Evolutionary conservation across 2,888 invertebrate species (phyloP).

Genomic region (Diaphora mendica): DNA sequence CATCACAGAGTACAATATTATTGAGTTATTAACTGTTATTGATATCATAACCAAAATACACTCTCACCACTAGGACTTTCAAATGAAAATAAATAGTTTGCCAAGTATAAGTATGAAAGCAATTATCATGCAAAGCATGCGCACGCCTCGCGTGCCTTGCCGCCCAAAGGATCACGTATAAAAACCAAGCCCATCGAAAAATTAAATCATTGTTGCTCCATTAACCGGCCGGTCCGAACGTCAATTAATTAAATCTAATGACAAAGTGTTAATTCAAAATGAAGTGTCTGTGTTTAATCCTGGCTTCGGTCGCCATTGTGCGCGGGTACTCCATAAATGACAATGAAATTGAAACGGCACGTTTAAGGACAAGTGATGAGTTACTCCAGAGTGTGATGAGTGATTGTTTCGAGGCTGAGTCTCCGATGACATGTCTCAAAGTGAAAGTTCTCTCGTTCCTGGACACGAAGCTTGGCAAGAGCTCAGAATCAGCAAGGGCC

Average conservation of each 20-base stretch:
- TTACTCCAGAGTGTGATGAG: slow-evolving; percentile 90
- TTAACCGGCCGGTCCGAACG: slow-evolving; percentile 80
- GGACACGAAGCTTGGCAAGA: slow-evolving; percentile 89
- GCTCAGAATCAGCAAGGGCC: slow-evolving; percentile 87
- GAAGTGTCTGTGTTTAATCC: slow-evolving; percentile 84
- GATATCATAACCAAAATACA: slow-evolving; percentile 56
- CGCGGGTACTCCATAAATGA: slow-evolving; percentile 83
- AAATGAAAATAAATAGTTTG: slow-evolving; percentile 82
- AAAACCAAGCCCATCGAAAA: slow-evolving; percentile 89
- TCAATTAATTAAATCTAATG: slow-evolving; percentile 82
- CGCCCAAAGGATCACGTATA: slow-evolving; percentile 87
- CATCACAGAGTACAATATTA: background rate
- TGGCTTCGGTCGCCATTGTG: slow-evolving; percentile 83
- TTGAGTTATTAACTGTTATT: slow-evolving; percentile 46
- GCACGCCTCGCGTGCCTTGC: slow-evolving; percentile 77
- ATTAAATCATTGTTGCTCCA: slow-evolving; percentile 86
- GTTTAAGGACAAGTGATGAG: slow-evolving; percentile 89
- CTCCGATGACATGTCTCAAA: slow-evolving; percentile 91
- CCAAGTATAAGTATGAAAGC: slow-evolving; percentile 80
- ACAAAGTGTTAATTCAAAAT: slow-evolving; percentile 75
- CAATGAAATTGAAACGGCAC: slow-evolving; percentile 85
- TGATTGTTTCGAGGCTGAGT: slow-evolving; percentile 89
- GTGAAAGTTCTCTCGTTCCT: slow-evolving; percentile 91
- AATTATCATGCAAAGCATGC: slow-evolving; percentile 74
- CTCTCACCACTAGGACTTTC: slow-evolving; percentile 83